Evolutionary conservation across 2,797 vertebrate species (phyloP).

Genomic region (Argentina silus): DNA sequence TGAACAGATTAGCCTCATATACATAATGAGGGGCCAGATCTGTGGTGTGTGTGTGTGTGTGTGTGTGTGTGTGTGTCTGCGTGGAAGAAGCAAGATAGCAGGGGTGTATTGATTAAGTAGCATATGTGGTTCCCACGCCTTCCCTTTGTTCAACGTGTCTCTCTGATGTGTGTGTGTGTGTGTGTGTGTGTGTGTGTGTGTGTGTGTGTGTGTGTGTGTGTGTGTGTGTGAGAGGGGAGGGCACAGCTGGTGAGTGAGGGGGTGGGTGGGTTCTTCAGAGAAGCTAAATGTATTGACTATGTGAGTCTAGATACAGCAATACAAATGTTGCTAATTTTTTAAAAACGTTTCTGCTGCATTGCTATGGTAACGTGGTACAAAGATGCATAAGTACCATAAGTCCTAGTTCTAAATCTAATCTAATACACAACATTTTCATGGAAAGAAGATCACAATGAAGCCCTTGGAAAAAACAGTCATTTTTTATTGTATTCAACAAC

Average conservation of each 20-base stretch:
- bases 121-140: slow-evolving; percentile 50
- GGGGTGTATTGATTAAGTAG: slow-evolving; percentile 67
- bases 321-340: too few species aligned
- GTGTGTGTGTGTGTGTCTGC: slow-evolving; percentile 33
- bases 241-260: slow-evolving; percentile 52
- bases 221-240: slow-evolving; percentile 25
- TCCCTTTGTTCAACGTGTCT: slow-evolving; percentile 49
- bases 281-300: neutral
- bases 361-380: neutral
- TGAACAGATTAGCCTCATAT: slow-evolving; percentile 73
- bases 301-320: too few species aligned
- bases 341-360: neutral
- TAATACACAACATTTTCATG: neutral
- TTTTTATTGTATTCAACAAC: slow-evolving; percentile 7
- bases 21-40: slow-evolving; percentile 52
- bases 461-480: neutral
- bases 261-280: slow-evolving; percentile 35
- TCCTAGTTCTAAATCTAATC: neutral
- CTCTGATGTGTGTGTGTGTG: slow-evolving; percentile 32
- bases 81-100: slow-evolving; percentile 39
- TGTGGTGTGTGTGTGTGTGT: slow-evolving; percentile 2
- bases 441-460: neutral
- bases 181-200: slow-evolving; percentile 25
- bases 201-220: slow-evolving; percentile 29
- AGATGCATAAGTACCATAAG: neutral